phyloP scores from a whole-genome alignment of 2,888 invertebrate species.

The Brenthis hecate region DNA sequence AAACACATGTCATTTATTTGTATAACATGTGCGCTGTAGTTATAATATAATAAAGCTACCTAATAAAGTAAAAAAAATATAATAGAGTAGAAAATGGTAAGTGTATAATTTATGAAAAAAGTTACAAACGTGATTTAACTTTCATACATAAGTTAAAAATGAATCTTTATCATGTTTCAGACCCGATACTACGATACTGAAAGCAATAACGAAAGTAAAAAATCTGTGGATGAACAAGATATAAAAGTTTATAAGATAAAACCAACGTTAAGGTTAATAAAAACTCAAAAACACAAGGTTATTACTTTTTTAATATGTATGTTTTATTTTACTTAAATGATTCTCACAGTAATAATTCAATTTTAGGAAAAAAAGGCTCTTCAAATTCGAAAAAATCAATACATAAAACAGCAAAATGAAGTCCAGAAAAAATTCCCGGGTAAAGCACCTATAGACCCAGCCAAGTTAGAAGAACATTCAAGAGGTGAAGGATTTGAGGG shows the following conservation, averaged over 20 bases:
- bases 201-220: constrained; percentile 39
- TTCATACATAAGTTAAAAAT: neutral
- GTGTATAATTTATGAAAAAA: neutral
- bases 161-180: constrained; percentile 17
- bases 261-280: constrained; percentile 56
- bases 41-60: neutral
- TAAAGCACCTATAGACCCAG: constrained; percentile 77
- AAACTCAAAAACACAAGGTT: constrained; percentile 57
- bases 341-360: neutral
- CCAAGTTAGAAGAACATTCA: constrained; percentile 82
- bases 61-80: constrained; percentile 32
- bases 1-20: constrained; percentile 12
- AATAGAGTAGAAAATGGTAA: constrained; percentile 47
- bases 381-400: constrained; percentile 43
- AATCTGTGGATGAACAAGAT: constrained; percentile 37
- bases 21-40: constrained; percentile 7
- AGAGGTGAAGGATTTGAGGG: constrained; percentile 84
- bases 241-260: constrained; percentile 67
- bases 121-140: too few relatives aligned
- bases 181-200: constrained; percentile 55
- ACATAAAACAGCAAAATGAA: constrained; percentile 37
- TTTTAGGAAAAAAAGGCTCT: constrained; percentile 24
- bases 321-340: neutral
- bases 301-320: constrained; percentile 27
- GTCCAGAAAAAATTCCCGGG: constrained; percentile 67